Base-by-base conservation (phyloP, 2,797 vertebrate genomes). In the Epinephelus coioides region DNA sequence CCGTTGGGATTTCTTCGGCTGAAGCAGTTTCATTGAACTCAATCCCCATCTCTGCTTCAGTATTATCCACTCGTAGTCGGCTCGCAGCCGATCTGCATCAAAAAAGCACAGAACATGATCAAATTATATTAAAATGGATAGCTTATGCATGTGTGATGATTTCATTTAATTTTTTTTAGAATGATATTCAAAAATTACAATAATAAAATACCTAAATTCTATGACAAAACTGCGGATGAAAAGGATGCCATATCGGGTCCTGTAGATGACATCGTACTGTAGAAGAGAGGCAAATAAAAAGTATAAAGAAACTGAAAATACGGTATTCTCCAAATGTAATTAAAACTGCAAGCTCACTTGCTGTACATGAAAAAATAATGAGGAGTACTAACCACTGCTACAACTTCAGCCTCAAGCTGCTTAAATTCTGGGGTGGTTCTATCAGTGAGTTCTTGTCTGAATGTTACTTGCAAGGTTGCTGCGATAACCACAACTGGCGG, bases 201-300 rank as follows among this genome's bases (percentile, higher is more conserved):
- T 8, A 43, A 43, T 10, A 4, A 40, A 40, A 72, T 51, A 83
- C 84, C 49, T 76, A 21, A 85, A 85, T 4, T 0, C 0, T 17
- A 59, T 34, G 10, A 82, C 21, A 38, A 12, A 53, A 19, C 11
- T 10, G 4, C 56, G 61, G 7, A 75, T 1, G 7, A 78, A 85
- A 11, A 25, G 2, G 0, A 0, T 0, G 1, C 69, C 73, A 74
- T 6, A 86, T 63, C 0, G 4, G 1, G 0, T 0, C 1, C n/a
- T 47, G 56, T 59, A 71, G 56, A 81, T 70, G 0, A 0, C 0
- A 25, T 79, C 2, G 19, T 5, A 83, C 86, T 83, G 54, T 66
- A 34, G 5, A 1, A 54, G 62, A n/a, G 21, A 73, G 23, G 11
- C 27, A 62, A 30, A 40, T 7, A 12, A 2, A 17, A 40, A 15